phyloP scores from a whole-genome alignment of 2,113 vertebrate species.

The Chloropsis cyanopogon region DNA sequence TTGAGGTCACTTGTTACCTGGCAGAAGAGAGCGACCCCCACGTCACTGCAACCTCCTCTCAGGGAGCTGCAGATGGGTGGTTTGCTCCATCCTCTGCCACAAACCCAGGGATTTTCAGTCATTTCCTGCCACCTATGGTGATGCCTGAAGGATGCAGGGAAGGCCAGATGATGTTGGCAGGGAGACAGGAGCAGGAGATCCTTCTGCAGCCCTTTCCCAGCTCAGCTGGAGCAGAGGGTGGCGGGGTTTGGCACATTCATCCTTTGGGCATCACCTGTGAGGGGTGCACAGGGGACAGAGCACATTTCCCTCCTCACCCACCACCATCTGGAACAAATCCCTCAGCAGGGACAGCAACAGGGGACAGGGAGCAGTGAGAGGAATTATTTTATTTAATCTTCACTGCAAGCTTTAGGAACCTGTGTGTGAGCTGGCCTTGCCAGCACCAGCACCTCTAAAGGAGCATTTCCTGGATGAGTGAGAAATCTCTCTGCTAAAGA shows the following conservation, averaged over 20 bases:
- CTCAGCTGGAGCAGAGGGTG: neutral
- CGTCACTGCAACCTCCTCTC: neutral
- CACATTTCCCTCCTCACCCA: neutral
- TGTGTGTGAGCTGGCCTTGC: neutral
- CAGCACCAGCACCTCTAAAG: neutral
- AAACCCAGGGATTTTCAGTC: neutral
- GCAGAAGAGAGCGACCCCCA: fast-evolving
- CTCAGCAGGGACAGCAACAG: neutral
- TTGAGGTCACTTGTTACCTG: neutral
- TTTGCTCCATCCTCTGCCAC: neutral
- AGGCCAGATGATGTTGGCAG: neutral
- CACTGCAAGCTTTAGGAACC: neutral
- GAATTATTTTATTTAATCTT: neutral
- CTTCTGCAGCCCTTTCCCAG: neutral
- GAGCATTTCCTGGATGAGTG: neutral
- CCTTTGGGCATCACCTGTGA: neutral
- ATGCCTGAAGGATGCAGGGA: neutral
- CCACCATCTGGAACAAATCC: neutral
- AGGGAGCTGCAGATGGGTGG: neutral
- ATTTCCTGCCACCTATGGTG: neutral
- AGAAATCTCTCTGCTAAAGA: neutral
- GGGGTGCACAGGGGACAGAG: neutral
- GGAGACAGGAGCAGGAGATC: neutral
- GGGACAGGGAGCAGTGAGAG: neutral
- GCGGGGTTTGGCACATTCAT: neutral